Conservation (phyloP, 2,888 invertebrate species). For the Phyto melanocephala region DNA sequence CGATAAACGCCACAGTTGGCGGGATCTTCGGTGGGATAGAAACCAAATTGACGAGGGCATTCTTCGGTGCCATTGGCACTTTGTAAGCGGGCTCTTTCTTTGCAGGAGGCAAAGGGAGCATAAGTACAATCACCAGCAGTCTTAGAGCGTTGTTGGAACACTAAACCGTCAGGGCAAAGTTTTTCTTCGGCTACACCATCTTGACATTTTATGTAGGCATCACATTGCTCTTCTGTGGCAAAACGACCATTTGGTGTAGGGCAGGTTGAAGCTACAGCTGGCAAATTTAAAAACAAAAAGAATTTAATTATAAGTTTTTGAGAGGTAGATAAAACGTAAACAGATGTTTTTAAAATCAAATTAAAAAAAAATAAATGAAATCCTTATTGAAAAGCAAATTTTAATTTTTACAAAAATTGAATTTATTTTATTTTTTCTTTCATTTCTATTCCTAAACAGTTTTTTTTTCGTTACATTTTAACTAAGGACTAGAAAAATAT, state of each 20-base stretch:
- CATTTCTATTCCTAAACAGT: not conserved
- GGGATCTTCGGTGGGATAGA: conserved; percentile 85
- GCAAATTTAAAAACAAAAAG: conserved; percentile 8
- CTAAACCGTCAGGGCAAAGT: conserved; percentile 89
- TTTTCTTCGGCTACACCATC: conserved; percentile 87
- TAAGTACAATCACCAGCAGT: conserved; percentile 87
- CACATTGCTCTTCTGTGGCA: conserved; percentile 85
- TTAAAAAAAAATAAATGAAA: too few relatives aligned
- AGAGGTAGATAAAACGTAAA: too few relatives aligned
- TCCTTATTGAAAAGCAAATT: not conserved
- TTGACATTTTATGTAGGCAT: conserved; percentile 85
- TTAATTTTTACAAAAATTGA: not conserved
- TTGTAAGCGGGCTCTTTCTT: conserved; percentile 84
- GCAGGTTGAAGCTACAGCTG: conserved; percentile 79
- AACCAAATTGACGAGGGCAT: conserved; percentile 83
- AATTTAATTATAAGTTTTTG: not conserved
- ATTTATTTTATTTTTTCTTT: not conserved
- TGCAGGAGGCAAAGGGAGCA: conserved; percentile 88
- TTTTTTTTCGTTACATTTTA: conserved; percentile 42
- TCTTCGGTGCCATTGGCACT: conserved; percentile 83
- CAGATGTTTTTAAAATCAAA: too few relatives aligned
- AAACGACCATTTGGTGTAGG: conserved; percentile 85
- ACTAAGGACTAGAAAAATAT: conserved; percentile 65
- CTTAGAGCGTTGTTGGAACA: conserved; percentile 83
- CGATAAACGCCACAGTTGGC: conserved; percentile 87